These are phyloP conservation scores for Ophonus ardosiacus DNA, from an alignment of 2,888 invertebrate genomes.

Conservation along the genomic window DNA sequence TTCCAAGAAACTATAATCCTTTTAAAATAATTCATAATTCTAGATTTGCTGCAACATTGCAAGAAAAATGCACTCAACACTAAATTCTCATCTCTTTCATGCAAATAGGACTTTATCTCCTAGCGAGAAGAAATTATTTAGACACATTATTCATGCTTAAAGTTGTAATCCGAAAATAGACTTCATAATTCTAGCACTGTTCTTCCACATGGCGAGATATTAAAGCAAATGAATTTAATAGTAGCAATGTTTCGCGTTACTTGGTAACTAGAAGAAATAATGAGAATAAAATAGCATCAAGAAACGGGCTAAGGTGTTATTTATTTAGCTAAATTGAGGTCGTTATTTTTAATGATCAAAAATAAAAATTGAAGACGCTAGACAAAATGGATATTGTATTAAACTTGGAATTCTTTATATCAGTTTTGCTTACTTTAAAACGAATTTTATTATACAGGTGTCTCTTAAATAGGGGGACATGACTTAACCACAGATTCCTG, in stretches of 20 bases:
- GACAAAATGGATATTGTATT: background rate
- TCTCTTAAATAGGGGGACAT: too few species aligned
- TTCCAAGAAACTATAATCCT: background rate
- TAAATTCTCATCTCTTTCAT: background rate
- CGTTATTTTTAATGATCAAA: constrained; percentile 22
- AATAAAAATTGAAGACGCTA: background rate
- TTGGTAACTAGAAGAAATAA: constrained; percentile 1
- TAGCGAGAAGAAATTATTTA: background rate
- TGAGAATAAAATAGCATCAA: constrained; percentile 6
- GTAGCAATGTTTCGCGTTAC: background rate
- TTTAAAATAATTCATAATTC: constrained; percentile 16
- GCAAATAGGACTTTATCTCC: background rate
- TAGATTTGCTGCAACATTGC: background rate
- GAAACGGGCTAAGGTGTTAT: background rate
- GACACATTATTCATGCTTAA: constrained; percentile 11
- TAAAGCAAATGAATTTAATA: constrained; percentile 39
- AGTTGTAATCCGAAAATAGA: constrained; percentile 21
- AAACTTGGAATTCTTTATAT: too few species aligned
- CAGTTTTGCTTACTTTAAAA: too few species aligned
- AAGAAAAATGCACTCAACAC: background rate
- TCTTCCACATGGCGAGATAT: background rate
- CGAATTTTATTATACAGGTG: too few species aligned
- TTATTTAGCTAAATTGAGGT: background rate
- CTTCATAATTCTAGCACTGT: constrained; percentile 10
- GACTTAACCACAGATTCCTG: too few species aligned